A percentile compares a stretch with the other conserved stretches of the same genome.
Evolutionary conservation across 2,113 vertebrate species (phyloP).

Genomic region (Nesoenas mayeri): DNA sequence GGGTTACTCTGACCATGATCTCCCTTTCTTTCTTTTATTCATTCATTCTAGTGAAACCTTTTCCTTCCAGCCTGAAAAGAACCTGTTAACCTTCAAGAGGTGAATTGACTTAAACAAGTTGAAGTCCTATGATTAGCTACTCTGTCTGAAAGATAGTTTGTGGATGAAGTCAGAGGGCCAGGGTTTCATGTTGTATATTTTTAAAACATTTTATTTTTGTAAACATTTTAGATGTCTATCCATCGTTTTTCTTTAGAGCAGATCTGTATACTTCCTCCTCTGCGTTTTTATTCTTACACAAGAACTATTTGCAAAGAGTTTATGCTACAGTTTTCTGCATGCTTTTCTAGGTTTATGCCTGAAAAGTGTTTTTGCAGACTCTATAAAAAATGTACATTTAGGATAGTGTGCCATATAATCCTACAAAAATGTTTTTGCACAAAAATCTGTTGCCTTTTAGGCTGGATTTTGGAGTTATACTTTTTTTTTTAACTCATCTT

Average conservation of each 20-base stretch:
- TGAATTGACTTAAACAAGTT: neutral
- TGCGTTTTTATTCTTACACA: neutral
- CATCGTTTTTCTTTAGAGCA: neutral
- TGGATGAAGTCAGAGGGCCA: neutral
- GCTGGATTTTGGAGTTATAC: neutral
- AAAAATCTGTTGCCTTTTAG: neutral
- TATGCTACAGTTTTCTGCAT: neutral
- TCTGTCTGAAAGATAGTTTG: neutral
- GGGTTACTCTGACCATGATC: neutral
- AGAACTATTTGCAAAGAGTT: neutral
- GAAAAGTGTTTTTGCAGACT: neutral
- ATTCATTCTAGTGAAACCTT: neutral
- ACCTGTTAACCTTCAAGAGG: neutral
- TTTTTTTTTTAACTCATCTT: neutral
- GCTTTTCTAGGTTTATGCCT: neutral
- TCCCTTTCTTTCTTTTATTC: neutral
- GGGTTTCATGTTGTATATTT: neutral
- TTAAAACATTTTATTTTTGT: no score
- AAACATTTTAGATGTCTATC: neutral
- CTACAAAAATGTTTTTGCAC: neutral
- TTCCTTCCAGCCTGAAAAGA: neutral
- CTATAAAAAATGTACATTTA: neutral
- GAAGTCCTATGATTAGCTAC: neutral
- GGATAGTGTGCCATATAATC: neutral
- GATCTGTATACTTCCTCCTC: neutral